Conservation (phyloP, 2,888 invertebrate genomes). For the Leptopterna dolabrata region DNA sequence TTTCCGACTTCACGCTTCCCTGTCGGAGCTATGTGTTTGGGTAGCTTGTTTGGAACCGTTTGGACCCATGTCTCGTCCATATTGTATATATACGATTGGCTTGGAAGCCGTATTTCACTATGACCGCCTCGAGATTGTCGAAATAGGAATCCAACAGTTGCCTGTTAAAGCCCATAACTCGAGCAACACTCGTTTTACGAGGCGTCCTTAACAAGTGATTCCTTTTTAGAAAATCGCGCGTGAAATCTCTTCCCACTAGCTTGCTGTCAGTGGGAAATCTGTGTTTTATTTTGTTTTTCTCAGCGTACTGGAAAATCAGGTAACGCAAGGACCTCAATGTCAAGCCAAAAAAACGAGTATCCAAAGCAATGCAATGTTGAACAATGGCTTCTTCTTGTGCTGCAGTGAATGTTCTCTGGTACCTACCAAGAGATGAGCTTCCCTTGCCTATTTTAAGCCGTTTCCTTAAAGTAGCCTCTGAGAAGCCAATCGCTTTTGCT, state of each 20-base stretch:
- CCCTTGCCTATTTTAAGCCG: not conserved
- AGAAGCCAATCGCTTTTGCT: too few relatives aligned
- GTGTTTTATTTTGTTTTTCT: not conserved
- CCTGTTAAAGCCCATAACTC: not conserved
- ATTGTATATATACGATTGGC: slow-evolving; percentile 56
- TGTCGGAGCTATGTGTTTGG: slow-evolving; percentile 57
- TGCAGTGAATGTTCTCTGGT: not conserved
- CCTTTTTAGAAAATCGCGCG: not conserved
- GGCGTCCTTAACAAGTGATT: not conserved
- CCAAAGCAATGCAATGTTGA: not conserved
- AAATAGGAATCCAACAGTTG: not conserved
- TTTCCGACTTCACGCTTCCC: slow-evolving; percentile 58
- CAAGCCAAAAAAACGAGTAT: not conserved
- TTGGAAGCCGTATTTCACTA: slow-evolving; percentile 14
- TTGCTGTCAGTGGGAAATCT: not conserved
- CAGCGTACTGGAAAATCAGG: not conserved
- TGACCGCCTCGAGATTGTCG: slow-evolving; percentile 35
- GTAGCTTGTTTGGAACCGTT: slow-evolving; percentile 57
- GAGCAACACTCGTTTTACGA: slow-evolving; percentile 15
- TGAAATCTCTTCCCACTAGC: slow-evolving; percentile 19
- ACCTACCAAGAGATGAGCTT: not conserved
- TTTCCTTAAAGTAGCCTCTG: not conserved
- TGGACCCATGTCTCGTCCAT: slow-evolving; percentile 59
- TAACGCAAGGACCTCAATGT: not conserved
- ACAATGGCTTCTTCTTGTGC: not conserved